A percentile compares a stretch with the other conserved stretches of the same genome.
Conservation (phyloP, 2,797 vertebrate genomes). For the Garrulus glandarius region DNA sequence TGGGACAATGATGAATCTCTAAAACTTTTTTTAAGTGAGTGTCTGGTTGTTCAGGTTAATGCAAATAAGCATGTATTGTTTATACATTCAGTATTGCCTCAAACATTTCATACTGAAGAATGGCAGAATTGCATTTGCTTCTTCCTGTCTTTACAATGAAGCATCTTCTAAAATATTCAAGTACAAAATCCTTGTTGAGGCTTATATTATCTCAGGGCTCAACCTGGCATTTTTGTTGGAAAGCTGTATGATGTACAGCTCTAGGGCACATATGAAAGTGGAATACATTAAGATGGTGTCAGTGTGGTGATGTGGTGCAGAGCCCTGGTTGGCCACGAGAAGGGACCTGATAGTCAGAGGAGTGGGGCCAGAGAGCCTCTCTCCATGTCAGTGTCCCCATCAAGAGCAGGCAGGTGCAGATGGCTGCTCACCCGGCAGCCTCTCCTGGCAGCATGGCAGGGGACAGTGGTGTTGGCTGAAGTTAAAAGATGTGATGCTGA, state of each 20-base stretch:
- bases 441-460: background rate
- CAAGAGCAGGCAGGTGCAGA: background rate
- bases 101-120: background rate
- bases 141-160: background rate
- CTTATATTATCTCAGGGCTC: background rate
- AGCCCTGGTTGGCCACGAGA: background rate
- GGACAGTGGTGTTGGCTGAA: background rate
- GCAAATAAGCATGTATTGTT: background rate
- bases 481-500: background rate
- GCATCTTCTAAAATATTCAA: background rate
- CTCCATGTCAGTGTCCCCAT: background rate
- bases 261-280: fast-evolving
- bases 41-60: background rate
- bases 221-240: background rate
- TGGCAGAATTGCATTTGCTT: background rate
- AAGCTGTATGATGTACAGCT: background rate
- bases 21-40: background rate
- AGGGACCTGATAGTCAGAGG: background rate
- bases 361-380: background rate
- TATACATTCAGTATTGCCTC: background rate
- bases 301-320: background rate
- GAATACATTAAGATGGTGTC: background rate
- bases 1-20: background rate
- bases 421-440: background rate
- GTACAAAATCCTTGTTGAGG: background rate